These are phyloP conservation scores for Gerris lacustris DNA, from an alignment of 2,888 invertebrate genomes.

Conservation along the genomic window DNA sequence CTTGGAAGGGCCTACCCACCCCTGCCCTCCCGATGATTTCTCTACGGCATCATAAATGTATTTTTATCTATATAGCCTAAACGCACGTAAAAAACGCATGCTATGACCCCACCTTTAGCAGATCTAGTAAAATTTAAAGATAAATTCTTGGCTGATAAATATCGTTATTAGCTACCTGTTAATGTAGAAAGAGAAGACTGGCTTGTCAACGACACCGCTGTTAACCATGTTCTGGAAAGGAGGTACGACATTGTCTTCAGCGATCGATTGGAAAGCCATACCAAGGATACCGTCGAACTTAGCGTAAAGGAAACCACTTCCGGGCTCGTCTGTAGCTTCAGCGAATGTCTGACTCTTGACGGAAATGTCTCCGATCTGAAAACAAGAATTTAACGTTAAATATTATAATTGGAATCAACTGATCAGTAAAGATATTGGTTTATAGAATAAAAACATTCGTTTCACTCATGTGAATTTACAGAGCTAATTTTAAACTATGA, in stretches of 20 bases:
- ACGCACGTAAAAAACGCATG: no score
- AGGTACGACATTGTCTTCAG: constrained; percentile 82
- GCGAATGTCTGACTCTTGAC: constrained; percentile 82
- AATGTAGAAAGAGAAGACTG: constrained; percentile 90
- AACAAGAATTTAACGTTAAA: constrained; percentile 20
- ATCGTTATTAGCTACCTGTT: constrained; percentile 46
- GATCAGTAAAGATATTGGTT: constrained; percentile 2
- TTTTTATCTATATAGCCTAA: no score
- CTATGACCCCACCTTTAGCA: no score
- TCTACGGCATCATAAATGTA: no score
- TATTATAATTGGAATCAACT: constrained; percentile 2
- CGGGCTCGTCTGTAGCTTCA: constrained; percentile 89
- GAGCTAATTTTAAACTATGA: no score
- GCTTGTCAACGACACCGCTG: constrained; percentile 56
- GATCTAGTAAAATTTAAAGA: no score
- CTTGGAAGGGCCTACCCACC: no score
- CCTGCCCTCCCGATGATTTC: no score
- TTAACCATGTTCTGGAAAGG: constrained; percentile 85
- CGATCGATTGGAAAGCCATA: constrained; percentile 76
- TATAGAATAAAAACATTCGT: no score
- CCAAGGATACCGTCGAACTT: constrained; percentile 99
- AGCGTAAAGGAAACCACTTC: constrained; percentile 89
- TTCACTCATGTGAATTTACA: no score
- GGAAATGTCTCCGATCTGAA: constrained; percentile 58
- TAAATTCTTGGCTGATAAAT: no score